Base-by-base conservation (phyloP, 2,113 vertebrate genomes). In the Hydrolagus affinis region DNA sequence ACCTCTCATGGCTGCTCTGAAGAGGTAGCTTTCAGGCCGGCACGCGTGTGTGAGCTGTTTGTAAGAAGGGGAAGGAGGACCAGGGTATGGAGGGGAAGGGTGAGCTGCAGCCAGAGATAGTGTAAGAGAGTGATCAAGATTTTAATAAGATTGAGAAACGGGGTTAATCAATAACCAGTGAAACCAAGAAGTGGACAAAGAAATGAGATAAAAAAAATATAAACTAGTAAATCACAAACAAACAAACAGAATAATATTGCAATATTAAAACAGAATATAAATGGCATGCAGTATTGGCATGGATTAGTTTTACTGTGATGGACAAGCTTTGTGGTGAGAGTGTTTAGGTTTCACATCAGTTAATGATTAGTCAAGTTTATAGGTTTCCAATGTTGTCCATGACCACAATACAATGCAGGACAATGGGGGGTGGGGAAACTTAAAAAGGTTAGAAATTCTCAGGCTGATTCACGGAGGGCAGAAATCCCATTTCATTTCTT, bases 21-120 rank as follows among this genome's bases (percentile, higher is more conserved):
- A 96, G 90, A 99, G 93, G 92, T 97, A 97, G 91, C 96, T 97
- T 87, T 98, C 96, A 1, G 96, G 97, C 80, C 96, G 94, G 59
- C 92, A 90, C 80, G 90, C 25, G 17, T 64, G 60, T 30, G 86
- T 87, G 93, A 87, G 85, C 91, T 89, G 78, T 88, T 95, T 94
- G 91, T 92, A 93, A 88, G 91, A 88, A 86, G 92, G 88, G 85
- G 86, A 89, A 88, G 92, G 92, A 88, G 93, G 90, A 87, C 90
- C 90, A 87, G 95, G 92, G 90, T 94, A 94, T 64, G 94, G 90
- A 87, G 94, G 91, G 66, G 94, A 95, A 87, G 95, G 95, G 91
- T 94, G 94, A 89, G 93, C 97, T 98, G 91, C 86, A 91, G 89
- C 90, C 86, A 87, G 70, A 57, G 83, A 77, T 25, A 68, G 1